These are phyloP conservation scores for Hipparchia semele DNA, from an alignment of 2,888 invertebrate species.

Conservation along the genomic window DNA sequence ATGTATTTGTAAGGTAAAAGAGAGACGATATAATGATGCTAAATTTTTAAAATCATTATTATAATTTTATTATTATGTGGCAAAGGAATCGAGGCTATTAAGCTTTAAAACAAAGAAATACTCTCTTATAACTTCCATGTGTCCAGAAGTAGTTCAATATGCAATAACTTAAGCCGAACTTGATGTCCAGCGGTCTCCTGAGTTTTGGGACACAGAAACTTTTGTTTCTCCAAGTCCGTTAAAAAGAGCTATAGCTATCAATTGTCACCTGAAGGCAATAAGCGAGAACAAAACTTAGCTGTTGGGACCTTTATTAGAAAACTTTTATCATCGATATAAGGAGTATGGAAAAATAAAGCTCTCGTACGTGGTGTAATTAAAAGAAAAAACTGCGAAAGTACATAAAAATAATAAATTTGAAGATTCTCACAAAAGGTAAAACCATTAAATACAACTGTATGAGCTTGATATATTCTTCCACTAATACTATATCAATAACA, in stretches of 20 bases:
- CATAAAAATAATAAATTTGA: background rate
- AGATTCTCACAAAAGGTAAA: too few species aligned
- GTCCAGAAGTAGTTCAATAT: slow-evolving; percentile 7
- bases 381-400: slow-evolving; percentile 48
- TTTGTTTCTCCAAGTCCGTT: slow-evolving; percentile 62
- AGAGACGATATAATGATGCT: too few species aligned
- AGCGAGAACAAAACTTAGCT: slow-evolving; percentile 67
- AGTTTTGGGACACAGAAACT: slow-evolving; percentile 44
- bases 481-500: too few species aligned
- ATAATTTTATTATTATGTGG: background rate
- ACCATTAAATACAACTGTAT: background rate
- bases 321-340: slow-evolving; percentile 67
- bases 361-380: slow-evolving; percentile 77
- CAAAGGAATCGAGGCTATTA: background rate
- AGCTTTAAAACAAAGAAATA: background rate
- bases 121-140: slow-evolving; percentile 12
- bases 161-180: slow-evolving; percentile 32
- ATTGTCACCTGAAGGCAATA: slow-evolving; percentile 80
- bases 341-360: slow-evolving; percentile 75
- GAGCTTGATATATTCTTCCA: too few species aligned
- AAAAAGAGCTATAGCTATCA: slow-evolving; percentile 77
- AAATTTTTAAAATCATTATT: too few species aligned
- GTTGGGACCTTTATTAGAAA: slow-evolving; percentile 79
- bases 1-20: too few species aligned
- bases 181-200: slow-evolving; percentile 26